Percentiles rank a stretch among this genome's conserved stretches.
Evolutionary conservation across 2,888 invertebrate genomes (phyloP).

Genomic region (Sipha maydis): DNA sequence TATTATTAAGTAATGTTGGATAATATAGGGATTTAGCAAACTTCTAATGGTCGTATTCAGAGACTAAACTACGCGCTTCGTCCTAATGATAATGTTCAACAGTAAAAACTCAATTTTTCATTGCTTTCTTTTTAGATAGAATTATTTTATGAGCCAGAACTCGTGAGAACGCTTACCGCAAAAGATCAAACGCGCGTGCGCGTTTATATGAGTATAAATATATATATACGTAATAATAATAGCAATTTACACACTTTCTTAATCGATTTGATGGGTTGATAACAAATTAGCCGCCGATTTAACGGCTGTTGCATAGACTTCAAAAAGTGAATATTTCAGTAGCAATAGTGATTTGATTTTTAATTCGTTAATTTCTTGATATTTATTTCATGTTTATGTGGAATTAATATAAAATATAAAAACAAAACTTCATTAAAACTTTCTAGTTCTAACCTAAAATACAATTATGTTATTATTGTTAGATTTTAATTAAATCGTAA

Average conservation of each 20-base stretch:
- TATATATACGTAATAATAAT: neutral
- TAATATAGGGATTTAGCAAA: neutral
- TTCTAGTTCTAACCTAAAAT: too few species aligned
- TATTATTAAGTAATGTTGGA: neutral
- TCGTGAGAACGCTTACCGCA: neutral
- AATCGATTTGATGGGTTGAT: neutral
- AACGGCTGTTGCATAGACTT: neutral
- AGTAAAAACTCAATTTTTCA: slow-evolving; percentile 36
- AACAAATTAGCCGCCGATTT: neutral
- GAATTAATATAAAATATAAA: too few species aligned
- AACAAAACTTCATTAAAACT: too few species aligned
- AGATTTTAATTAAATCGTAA: too few species aligned
- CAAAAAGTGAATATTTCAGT: neutral
- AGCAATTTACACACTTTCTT: neutral
- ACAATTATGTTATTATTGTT: too few species aligned
- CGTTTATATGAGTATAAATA: neutral
- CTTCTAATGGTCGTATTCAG: neutral
- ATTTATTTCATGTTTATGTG: too few species aligned
- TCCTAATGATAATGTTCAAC: slow-evolving; percentile 35
- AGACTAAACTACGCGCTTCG: neutral
- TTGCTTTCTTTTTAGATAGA: neutral
- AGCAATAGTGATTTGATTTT: neutral
- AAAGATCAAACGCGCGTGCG: neutral
- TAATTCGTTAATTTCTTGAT: too few species aligned
- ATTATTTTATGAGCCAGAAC: neutral